A percentile compares a stretch with the other conserved stretches of the same genome.
Conservation (phyloP, 2,113 vertebrate species). For the Etheostoma cragini region DNA sequence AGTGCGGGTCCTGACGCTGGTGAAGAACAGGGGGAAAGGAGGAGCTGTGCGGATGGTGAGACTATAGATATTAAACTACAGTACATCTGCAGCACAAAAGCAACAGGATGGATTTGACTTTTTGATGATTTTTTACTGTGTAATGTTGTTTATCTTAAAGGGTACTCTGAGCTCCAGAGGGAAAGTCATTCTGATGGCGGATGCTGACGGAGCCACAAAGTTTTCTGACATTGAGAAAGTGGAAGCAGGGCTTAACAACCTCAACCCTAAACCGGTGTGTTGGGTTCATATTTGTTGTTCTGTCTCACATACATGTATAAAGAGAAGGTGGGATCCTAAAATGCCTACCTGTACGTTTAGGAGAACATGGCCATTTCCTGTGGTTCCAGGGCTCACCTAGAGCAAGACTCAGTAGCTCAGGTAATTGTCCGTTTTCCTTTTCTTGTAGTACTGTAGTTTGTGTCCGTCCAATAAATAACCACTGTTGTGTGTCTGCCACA, state of each 20-base stretch:
- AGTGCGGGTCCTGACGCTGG: slow-evolving; percentile 91
- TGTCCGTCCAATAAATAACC: neutral
- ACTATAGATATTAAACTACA: neutral
- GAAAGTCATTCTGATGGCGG: slow-evolving; percentile 92
- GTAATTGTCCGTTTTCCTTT: slow-evolving; percentile 72
- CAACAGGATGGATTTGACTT: neutral
- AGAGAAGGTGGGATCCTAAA: neutral
- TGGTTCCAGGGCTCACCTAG: slow-evolving; percentile 96
- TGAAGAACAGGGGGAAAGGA: slow-evolving; percentile 95
- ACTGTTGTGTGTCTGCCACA: slow-evolving; percentile 60
- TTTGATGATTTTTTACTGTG: neutral
- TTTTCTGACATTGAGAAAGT: slow-evolving; percentile 94
- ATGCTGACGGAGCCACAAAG: slow-evolving; percentile 97
- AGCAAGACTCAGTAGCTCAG: slow-evolving; percentile 93
- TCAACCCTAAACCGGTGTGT: slow-evolving; percentile 89
- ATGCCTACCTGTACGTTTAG: slow-evolving; percentile 73
- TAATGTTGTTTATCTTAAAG: slow-evolving; percentile 70
- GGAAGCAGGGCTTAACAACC: slow-evolving; percentile 87
- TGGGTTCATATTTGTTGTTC: neutral
- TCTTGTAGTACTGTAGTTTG: accelerated
- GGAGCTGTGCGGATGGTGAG: slow-evolving; percentile 94
- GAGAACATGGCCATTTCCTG: slow-evolving; percentile 94
- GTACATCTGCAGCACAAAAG: neutral
- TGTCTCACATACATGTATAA: neutral
- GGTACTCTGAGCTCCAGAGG: slow-evolving; percentile 92